Evolutionary conservation across 2,888 invertebrate genomes (phyloP).

Genomic region (Macaria notata): DNA sequence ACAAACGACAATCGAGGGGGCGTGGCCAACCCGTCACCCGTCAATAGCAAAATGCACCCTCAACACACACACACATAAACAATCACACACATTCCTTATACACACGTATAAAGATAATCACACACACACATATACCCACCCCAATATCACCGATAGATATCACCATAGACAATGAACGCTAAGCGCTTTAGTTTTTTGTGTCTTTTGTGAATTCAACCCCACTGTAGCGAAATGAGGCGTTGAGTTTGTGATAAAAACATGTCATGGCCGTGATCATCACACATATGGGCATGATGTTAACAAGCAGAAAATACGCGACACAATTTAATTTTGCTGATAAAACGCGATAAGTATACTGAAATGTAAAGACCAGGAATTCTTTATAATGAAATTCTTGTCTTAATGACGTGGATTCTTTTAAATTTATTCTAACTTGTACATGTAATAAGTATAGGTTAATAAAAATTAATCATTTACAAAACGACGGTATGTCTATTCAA

Average conservation of each 20-base stretch:
- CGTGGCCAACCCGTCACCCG: slow-evolving; percentile 64
- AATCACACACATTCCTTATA: slow-evolving; percentile 17
- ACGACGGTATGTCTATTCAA: no score
- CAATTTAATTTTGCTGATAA: no score
- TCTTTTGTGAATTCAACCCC: slow-evolving; percentile 60
- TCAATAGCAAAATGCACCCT: slow-evolving; percentile 63
- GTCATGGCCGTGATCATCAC: slow-evolving; percentile 16
- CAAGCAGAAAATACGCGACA: not conserved
- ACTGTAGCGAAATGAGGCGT: slow-evolving; percentile 41
- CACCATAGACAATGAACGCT: slow-evolving; percentile 64
- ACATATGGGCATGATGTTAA: slow-evolving; percentile 20
- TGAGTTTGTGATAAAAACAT: slow-evolving; percentile 15
- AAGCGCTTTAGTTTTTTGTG: slow-evolving; percentile 76
- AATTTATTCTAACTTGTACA: no score
- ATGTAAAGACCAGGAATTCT: no score
- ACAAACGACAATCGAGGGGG: slow-evolving; percentile 67
- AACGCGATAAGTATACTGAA: no score
- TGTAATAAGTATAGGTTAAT: no score
- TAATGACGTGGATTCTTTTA: no score
- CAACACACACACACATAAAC: slow-evolving; percentile 29
- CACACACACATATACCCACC: slow-evolving; percentile 52
- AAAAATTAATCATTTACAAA: no score
- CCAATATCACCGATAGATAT: slow-evolving; percentile 50
- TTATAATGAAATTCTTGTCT: no score
- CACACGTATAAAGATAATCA: slow-evolving; percentile 35